Conservation (phyloP, 1,140 invertebrate species). For the Heliconius hermathena region DNA sequence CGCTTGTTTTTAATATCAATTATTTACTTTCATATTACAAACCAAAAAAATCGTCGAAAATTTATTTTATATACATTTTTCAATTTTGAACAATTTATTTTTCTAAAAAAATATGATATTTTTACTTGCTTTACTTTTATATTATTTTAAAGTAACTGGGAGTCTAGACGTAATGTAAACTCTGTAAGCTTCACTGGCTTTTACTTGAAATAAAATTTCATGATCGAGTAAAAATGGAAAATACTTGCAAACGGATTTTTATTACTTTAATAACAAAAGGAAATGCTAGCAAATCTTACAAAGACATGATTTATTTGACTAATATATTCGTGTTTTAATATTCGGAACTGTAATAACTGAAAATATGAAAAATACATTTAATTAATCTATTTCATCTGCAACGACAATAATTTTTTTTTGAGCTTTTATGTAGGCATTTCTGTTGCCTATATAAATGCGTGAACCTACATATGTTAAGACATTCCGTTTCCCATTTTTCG, state of each 20-base stretch:
- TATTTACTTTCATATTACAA: background rate
- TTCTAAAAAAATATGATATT: background rate
- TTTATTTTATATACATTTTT: background rate
- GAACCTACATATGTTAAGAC: too few relatives aligned
- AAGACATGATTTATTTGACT: background rate
- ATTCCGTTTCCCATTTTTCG: too few relatives aligned
- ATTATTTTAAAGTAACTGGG: constrained; percentile 21
- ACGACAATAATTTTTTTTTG: too few relatives aligned
- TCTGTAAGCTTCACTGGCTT: constrained; percentile 17
- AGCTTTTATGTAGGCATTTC: too few relatives aligned
- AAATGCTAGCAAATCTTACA: background rate
- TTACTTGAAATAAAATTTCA: constrained; percentile 32
- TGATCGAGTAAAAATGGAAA: constrained; percentile 29
- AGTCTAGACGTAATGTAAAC: constrained; percentile 36
- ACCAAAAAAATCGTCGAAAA: background rate
- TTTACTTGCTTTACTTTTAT: constrained; percentile 20
- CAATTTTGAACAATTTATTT: background rate
- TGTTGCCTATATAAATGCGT: too few relatives aligned
- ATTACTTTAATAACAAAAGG: constrained; percentile 7
- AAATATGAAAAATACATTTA: background rate
- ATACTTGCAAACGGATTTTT: constrained; percentile 22
- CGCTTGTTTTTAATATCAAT: background rate
- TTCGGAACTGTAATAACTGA: background rate
- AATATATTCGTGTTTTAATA: background rate
- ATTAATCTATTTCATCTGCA: background rate